Evolutionary conservation across 2,888 invertebrate species (phyloP).

Genomic region (Eupelmus urozonus): DNA sequence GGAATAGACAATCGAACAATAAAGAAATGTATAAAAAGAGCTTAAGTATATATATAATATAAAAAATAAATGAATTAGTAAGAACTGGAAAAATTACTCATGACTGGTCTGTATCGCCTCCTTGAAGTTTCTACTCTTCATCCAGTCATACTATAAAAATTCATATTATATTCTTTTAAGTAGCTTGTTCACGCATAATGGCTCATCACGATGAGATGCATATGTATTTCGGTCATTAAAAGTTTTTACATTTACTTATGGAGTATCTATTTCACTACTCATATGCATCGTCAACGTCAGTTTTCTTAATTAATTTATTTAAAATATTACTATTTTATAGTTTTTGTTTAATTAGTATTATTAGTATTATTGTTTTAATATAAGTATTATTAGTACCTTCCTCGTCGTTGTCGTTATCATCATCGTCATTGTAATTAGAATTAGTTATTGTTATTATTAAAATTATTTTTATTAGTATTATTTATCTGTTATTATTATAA

Average conservation of each 20-base stretch:
- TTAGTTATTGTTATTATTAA: no score
- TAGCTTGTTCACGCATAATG: conserved; percentile 25
- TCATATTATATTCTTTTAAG: conserved; percentile 58
- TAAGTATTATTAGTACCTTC: no score
- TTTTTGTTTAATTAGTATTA: no score
- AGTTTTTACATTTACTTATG: neutral
- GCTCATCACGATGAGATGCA: conserved; percentile 18
- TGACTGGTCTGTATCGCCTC: conserved; percentile 92
- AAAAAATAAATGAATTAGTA: conserved; percentile 69
- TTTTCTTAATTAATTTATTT: no score
- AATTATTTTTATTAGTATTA: no score
- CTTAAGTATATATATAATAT: conserved; percentile 69
- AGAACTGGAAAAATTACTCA: conserved; percentile 82
- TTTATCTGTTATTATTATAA: no score
- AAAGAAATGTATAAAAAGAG: conserved; percentile 66
- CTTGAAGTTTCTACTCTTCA: conserved; percentile 97
- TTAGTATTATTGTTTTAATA: no score
- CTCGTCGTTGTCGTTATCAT: no score
- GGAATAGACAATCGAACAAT: conserved; percentile 73
- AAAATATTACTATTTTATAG: no score
- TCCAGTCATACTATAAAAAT: conserved; percentile 92
- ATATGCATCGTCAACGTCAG: conserved; percentile 28
- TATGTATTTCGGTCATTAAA: neutral
- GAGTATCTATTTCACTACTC: no score
- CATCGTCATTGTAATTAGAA: no score